A percentile compares a stretch with the other conserved stretches of the same genome.
Evolutionary conservation across 2,113 vertebrate species (phyloP).

Genomic region (Planiliza haematocheilus): DNA sequence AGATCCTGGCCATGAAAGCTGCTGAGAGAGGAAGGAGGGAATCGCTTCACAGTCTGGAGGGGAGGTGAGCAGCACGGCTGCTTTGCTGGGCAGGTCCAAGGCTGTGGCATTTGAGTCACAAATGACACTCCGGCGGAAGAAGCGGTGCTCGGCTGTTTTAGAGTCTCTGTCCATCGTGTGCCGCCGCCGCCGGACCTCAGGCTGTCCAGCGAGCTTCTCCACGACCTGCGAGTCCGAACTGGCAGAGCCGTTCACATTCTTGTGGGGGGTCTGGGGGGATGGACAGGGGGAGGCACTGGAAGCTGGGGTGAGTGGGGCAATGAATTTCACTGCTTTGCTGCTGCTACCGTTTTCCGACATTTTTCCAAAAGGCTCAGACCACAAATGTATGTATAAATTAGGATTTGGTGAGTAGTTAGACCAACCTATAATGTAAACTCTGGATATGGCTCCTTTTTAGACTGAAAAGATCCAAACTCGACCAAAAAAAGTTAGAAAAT

Average conservation of each 20-base stretch:
- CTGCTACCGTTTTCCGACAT: slow-evolving; percentile 81
- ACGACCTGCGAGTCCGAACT: slow-evolving; percentile 91
- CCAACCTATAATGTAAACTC: slow-evolving; percentile 27
- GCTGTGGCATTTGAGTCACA: slow-evolving; percentile 97
- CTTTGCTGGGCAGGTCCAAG: slow-evolving; percentile 92
- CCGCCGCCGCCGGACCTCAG: slow-evolving; percentile 91
- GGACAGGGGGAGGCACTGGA: slow-evolving; percentile 77
- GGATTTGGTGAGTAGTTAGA: slow-evolving; percentile 21
- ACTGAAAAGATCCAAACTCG: slow-evolving; percentile 26
- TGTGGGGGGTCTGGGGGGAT: slow-evolving; percentile 82
- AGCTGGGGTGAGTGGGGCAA: slow-evolving; percentile 81
- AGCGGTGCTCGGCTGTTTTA: slow-evolving; percentile 92
- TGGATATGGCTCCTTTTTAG: slow-evolving; percentile 16
- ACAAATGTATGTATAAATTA: slow-evolving; percentile 66
- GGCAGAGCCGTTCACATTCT: slow-evolving; percentile 90
- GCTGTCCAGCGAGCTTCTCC: slow-evolving; percentile 79
- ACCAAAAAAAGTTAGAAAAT: slow-evolving; percentile 12
- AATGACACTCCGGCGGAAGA: slow-evolving; percentile 97
- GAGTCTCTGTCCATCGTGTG: slow-evolving; percentile 99
- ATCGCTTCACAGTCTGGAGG: slow-evolving; percentile 80
- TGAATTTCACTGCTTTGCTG: slow-evolving; percentile 74
- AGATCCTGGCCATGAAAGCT: slow-evolving; percentile 26
- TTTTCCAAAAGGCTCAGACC: slow-evolving; percentile 36
- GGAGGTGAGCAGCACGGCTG: slow-evolving; percentile 82
- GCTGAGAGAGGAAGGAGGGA: slow-evolving; percentile 31